Evolutionary conservation across 1,140 invertebrate species (phyloP).

Genomic region (Ips nitidus): DNA sequence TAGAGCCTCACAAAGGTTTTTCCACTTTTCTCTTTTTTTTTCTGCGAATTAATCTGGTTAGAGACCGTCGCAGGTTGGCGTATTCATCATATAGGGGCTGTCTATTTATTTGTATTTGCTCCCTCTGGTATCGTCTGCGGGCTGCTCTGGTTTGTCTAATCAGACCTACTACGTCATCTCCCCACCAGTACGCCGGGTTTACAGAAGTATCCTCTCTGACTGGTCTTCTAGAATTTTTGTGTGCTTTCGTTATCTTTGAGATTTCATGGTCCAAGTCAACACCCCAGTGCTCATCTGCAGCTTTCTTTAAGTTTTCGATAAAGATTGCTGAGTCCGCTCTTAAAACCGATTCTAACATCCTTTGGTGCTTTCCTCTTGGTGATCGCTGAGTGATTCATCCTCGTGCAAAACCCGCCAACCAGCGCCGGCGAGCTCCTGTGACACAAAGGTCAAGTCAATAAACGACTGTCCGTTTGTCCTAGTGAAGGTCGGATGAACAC

Average conservation of each 20-base stretch:
- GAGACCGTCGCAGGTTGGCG: neutral
- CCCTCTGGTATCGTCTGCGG: neutral
- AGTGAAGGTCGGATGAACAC: neutral
- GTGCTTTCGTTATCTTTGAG: neutral
- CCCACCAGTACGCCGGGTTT: too few species aligned
- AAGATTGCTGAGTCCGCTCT: neutral
- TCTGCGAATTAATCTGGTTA: too few species aligned
- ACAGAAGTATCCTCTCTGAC: too few species aligned
- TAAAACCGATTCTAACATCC: neutral
- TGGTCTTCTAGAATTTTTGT: neutral
- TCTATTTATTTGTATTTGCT: neutral
- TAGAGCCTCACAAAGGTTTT: neutral
- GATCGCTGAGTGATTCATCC: neutral
- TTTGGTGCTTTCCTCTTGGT: neutral
- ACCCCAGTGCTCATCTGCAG: too few species aligned
- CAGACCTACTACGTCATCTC: too few species aligned
- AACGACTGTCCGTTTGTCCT: neutral
- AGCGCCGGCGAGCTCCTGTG: too few species aligned
- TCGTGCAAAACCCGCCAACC: neutral
- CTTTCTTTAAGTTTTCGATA: neutral
- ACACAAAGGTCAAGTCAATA: constrained; percentile 1
- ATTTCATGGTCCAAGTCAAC: too few species aligned
- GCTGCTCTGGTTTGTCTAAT: too few species aligned
- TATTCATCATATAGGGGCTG: neutral
- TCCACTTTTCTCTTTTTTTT: too few species aligned